Base-by-base conservation (phyloP, 2,888 invertebrate genomes). In the Liposcelis brunnea region DNA sequence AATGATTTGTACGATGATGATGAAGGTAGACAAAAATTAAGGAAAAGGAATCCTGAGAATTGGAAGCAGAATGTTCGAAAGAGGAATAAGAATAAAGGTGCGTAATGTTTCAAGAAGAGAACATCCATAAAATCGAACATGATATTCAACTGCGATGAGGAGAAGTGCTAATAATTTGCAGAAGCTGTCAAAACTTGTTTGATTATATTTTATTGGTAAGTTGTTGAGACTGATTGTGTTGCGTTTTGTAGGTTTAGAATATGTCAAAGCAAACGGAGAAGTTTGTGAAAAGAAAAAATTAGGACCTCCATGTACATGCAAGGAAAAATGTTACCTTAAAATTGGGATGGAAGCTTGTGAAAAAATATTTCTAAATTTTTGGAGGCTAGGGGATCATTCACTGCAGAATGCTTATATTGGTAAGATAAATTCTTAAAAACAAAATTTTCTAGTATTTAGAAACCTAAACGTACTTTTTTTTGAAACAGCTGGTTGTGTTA, bases 351-450 rank as follows among this genome's bases (percentile, higher is more conserved):
- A 40, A 40, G 40, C 40, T 19, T 40, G 40, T 19, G 18, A 40
- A 11, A 40, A 40, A 18, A 19, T 40, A 16, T 40, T 40, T 40
- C 16, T 21, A 6, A 40, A 40, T 11, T 40, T 40, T 21, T 40
- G 40, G 40, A 40, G 16, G 16, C 11, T 40, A 14, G 40, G 40
- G 40, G 40, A 40, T 19, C 19, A 40, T 19, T 40, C 40, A 5
- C 19, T 40, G 16, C 40, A 40, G 16, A 40, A 40, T 40, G 40
- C 40, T 18, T 40, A 40, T 11, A 40, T 40, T 18, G 40, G 40
- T 40, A 19, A 19, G 19, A 19, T 15, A 10, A 7, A 10, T 36
- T 32, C 32, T 32, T 32, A 32, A 10, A n/a, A n/a, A n/a, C n/a
- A n/a, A n/a, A n/a, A n/a, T n/a, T n/a, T n/a, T n/a, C n/a, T n/a